A percentile compares a stretch with the other conserved stretches of the same genome.
Conservation (phyloP, 2,797 vertebrate genomes). For the Alectoris magna region DNA sequence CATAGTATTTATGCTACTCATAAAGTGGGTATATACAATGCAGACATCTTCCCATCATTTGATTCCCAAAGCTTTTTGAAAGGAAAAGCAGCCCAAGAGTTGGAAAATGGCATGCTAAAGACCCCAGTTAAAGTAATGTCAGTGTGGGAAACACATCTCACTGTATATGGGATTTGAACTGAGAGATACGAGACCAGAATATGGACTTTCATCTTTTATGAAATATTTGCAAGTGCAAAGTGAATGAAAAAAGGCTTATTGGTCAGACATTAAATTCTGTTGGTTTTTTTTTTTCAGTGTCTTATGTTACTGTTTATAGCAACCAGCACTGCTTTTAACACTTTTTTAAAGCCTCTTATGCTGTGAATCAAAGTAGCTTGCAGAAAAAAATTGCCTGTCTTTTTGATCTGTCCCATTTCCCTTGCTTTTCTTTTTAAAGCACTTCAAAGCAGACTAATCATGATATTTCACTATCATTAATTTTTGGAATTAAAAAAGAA, state of each 20-base stretch:
- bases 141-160: background rate
- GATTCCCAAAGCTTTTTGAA: background rate
- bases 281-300: background rate
- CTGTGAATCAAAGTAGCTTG: background rate
- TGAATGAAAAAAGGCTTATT: background rate
- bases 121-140: background rate
- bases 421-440: background rate
- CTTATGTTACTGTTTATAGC: background rate
- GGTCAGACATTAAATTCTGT: background rate
- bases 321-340: background rate
- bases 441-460: background rate
- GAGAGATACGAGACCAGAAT: background rate
- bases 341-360: background rate
- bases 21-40: fast-evolving
- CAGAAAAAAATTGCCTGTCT: background rate
- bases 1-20: background rate
- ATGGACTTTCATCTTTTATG: background rate
- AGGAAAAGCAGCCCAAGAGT: background rate
- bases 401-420: background rate
- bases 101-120: background rate
- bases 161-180: background rate
- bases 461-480: background rate
- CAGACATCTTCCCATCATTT: background rate
- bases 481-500: background rate
- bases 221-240: background rate